These are phyloP conservation scores for Uloborus plumipes DNA, from an alignment of 2,888 invertebrate genomes.

Conservation along the genomic window DNA sequence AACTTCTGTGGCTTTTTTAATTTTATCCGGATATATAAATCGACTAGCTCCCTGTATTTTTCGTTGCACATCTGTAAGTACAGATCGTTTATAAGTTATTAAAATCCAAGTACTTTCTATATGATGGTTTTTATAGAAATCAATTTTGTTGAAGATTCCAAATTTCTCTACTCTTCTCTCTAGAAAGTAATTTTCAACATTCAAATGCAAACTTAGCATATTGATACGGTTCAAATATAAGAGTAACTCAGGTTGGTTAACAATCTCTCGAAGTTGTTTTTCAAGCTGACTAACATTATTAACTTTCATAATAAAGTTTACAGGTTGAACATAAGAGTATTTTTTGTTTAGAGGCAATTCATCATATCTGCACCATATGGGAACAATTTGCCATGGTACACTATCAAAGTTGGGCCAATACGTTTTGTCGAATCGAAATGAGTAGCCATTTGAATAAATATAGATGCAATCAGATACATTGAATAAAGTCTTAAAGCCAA, in stretches of 20 bases:
- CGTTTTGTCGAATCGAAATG: conserved; percentile 28
- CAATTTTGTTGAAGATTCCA: neutral
- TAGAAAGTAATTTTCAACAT: neutral
- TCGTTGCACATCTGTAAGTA: neutral
- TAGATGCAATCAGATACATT: conserved; percentile 26
- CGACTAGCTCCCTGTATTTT: neutral
- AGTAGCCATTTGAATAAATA: conserved; percentile 16
- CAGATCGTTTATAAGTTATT: neutral
- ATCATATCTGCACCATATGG: neutral
- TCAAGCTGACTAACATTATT: neutral
- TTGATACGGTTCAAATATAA: conserved; percentile 1
- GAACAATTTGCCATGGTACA: conserved; percentile 1
- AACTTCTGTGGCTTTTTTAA: neutral
- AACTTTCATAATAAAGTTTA: neutral
- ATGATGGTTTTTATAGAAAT: neutral
- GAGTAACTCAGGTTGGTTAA: neutral
- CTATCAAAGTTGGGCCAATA: neutral
- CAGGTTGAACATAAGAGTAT: neutral
- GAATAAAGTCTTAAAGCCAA: conserved; percentile 22
- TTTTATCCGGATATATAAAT: conserved; percentile 3
- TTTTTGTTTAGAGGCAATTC: neutral
- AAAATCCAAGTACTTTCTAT: neutral
- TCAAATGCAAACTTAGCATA: neutral
- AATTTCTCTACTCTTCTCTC: neutral
- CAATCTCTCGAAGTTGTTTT: neutral